Evolutionary conservation across 2,113 vertebrate genomes (phyloP).

Genomic region (Scomber japonicus): DNA sequence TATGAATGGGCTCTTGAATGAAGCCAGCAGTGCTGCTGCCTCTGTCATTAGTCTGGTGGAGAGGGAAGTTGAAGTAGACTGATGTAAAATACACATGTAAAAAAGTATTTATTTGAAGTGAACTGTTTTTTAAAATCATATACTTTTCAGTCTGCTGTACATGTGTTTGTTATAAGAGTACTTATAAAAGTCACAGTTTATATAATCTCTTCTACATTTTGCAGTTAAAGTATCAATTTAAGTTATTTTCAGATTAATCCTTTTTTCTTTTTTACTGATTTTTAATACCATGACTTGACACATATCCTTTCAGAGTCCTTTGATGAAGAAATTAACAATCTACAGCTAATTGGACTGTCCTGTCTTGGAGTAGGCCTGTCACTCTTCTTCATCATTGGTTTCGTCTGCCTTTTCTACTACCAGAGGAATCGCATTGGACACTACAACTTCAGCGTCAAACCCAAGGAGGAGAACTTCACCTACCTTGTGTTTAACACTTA

Average conservation of each 20-base stretch:
- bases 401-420: constrained; percentile 70
- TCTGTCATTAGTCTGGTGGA: constrained; percentile 1
- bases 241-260: background rate
- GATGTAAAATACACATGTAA: constrained; percentile 28
- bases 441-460: constrained; percentile 80
- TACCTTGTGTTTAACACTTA: constrained; percentile 79
- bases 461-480: constrained; percentile 81
- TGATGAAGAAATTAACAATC: background rate
- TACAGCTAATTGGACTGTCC: constrained; percentile 65
- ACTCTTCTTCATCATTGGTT: constrained; percentile 61
- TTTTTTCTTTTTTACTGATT: background rate
- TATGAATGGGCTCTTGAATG: constrained; percentile 9
- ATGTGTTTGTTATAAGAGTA: background rate
- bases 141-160: background rate
- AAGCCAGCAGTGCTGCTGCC: background rate
- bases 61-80: constrained; percentile 11
- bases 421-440: constrained; percentile 84
- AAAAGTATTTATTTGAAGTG: background rate
- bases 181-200: background rate
- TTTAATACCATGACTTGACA: background rate
- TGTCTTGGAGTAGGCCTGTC: constrained; percentile 77
- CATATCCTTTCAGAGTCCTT: constrained; percentile 32
- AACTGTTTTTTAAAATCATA: background rate
- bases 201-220: background rate
- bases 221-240: background rate